These are phyloP conservation scores for Amphipoea oculea DNA, from an alignment of 2,888 invertebrate genomes.

Conservation along the genomic window DNA sequence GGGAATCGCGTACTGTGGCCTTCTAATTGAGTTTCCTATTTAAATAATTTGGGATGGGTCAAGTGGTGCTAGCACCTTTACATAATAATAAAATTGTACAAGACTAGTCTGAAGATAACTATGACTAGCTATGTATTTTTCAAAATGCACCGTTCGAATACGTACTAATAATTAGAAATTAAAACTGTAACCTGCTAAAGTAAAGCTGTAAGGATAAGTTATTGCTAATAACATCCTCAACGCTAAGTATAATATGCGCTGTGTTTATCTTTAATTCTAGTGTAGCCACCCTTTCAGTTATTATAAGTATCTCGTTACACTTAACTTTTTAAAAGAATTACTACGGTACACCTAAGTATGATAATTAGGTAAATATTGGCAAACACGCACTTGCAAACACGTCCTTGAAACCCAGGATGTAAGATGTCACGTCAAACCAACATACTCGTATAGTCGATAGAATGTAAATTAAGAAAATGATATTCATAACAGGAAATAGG, in stretches of 20 bases:
- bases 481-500: slow-evolving; percentile 84
- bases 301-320: slow-evolving; percentile 49
- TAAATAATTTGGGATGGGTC: slow-evolving; percentile 79
- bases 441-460: slow-evolving; percentile 44
- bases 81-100: slow-evolving; percentile 70
- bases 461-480: slow-evolving; percentile 64
- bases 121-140: neutral
- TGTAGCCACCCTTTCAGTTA: slow-evolving; percentile 41
- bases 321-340: slow-evolving; percentile 46
- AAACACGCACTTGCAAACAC: slow-evolving; percentile 37
- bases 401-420: slow-evolving; percentile 62
- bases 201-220: slow-evolving; percentile 54
- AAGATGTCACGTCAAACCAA: slow-evolving; percentile 62
- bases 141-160: slow-evolving; percentile 1
- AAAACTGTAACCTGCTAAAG: slow-evolving; percentile 16
- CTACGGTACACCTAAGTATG: slow-evolving; percentile 37
- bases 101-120: neutral
- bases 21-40: slow-evolving; percentile 84
- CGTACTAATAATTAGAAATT: slow-evolving; percentile 26
- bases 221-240: slow-evolving; percentile 55
- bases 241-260: slow-evolving; percentile 13
- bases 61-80: slow-evolving; percentile 64
- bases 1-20: slow-evolving; percentile 77
- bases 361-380: slow-evolving; percentile 45
- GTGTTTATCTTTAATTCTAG: slow-evolving; percentile 55